A percentile compares a stretch with the other conserved stretches of the same genome.
These are phyloP conservation scores for Psammodynastes pulverulentus DNA, from an alignment of 2,113 vertebrate species.

Conservation along the genomic window DNA sequence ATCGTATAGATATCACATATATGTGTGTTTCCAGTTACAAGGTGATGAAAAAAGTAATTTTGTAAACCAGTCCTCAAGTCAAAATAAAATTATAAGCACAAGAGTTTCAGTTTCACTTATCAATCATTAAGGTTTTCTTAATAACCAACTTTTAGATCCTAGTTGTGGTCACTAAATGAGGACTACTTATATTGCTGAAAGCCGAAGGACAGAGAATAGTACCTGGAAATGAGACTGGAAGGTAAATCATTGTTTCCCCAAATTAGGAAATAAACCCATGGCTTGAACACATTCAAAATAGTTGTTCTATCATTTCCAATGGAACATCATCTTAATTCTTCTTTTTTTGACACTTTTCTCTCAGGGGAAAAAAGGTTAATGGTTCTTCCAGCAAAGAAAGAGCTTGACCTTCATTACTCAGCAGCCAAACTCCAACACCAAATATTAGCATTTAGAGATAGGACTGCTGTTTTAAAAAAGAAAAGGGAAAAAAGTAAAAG, in stretches of 20 bases:
- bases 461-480: neutral
- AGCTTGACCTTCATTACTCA: neutral
- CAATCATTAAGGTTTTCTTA: neutral
- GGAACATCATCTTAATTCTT: neutral
- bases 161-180: neutral
- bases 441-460: neutral
- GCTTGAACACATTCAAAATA: conserved; percentile 26
- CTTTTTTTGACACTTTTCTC: conserved; percentile 7
- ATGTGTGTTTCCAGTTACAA: neutral
- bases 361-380: neutral
- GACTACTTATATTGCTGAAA: conserved; percentile 44
- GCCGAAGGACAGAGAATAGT: conserved; percentile 36
- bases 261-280: conserved; percentile 50
- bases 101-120: neutral
- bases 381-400: neutral
- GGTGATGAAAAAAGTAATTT: neutral
- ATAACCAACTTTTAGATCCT: neutral
- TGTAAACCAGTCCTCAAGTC: neutral
- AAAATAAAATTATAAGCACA: neutral
- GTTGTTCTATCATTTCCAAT: conserved; percentile 22
- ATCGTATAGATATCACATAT: too few species aligned
- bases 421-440: neutral
- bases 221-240: conserved; percentile 42
- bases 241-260: conserved; percentile 31
- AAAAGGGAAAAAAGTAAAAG: neutral